Percentiles rank a stretch among this genome's conserved stretches.
phyloP scores from a whole-genome alignment of 64 coral and sea anemone genomes.

The Pachyseris speciosa region DNA sequence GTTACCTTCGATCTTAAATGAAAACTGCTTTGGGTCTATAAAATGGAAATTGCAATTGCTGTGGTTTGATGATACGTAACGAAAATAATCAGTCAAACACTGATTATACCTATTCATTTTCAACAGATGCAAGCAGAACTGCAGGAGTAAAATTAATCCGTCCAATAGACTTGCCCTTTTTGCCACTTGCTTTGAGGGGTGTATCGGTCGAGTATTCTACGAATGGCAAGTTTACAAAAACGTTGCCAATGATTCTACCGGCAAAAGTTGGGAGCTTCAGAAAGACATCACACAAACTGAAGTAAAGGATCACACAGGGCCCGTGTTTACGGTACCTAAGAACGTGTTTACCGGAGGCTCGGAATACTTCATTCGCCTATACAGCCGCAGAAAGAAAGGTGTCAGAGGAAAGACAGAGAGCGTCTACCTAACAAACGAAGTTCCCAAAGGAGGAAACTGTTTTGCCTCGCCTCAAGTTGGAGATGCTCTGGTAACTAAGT shows the following conservation, averaged over 20 bases:
- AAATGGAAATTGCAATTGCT: neutral
- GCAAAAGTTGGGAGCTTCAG: neutral
- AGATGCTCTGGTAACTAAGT: conserved; percentile 43
- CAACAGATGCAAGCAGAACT: conserved; percentile 51
- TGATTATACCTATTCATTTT: neutral
- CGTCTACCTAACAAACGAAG: neutral
- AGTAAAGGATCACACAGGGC: neutral
- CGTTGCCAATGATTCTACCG: neutral
- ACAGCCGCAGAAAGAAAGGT: neutral
- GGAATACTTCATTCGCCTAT: neutral
- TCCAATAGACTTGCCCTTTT: conserved; percentile 33
- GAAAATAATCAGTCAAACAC: neutral
- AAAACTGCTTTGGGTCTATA: too few species aligned
- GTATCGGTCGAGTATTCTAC: conserved; percentile 8
- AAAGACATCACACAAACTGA: neutral
- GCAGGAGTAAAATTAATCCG: conserved; percentile 2
- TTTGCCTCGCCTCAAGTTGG: neutral
- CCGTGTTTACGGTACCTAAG: conserved; percentile 1
- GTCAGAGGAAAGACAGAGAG: conserved; percentile 14
- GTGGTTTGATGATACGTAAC: neutral
- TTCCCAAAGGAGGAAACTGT: conserved; percentile 5
- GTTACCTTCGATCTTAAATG: too few species aligned
- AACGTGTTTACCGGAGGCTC: neutral
- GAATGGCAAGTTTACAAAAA: conserved; percentile 38
- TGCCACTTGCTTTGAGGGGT: conserved; percentile 13